Percentiles rank a stretch among this genome's conserved stretches.
Conservation (phyloP, 2,888 invertebrate species). For the Morinoia aosen region DNA sequence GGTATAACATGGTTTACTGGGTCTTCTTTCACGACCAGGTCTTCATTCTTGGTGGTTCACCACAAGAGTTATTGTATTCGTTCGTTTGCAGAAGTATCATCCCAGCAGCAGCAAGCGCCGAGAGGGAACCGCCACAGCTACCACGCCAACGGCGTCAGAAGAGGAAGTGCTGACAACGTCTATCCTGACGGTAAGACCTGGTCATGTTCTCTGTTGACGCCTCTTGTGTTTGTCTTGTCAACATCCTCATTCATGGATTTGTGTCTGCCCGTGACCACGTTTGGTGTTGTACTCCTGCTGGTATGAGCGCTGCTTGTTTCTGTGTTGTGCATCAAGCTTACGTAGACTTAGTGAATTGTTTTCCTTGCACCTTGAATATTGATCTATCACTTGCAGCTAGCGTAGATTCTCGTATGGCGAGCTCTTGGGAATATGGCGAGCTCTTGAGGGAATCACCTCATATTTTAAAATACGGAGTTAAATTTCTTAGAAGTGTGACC, state of each 20-base stretch:
- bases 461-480: background rate
- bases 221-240: background rate
- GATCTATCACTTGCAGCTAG: background rate
- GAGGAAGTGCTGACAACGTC: conserved; percentile 63
- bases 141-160: conserved; percentile 58
- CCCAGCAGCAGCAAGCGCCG: conserved; percentile 10
- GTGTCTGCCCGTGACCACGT: background rate
- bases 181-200: conserved; percentile 60
- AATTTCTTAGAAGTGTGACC: no score
- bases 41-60: background rate
- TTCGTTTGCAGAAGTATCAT: background rate
- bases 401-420: background rate
- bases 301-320: background rate
- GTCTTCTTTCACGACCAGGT: background rate
- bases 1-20: background rate
- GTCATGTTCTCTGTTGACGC: background rate
- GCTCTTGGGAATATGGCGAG: background rate
- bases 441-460: background rate
- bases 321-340: background rate
- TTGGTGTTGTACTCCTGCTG: background rate
- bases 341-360: background rate
- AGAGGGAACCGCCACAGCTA: conserved; percentile 19
- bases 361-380: background rate
- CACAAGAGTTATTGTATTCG: background rate
- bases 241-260: background rate